These are phyloP conservation scores for Clanis bilineata DNA, from an alignment of 2,888 invertebrate genomes.

Conservation along the genomic window DNA sequence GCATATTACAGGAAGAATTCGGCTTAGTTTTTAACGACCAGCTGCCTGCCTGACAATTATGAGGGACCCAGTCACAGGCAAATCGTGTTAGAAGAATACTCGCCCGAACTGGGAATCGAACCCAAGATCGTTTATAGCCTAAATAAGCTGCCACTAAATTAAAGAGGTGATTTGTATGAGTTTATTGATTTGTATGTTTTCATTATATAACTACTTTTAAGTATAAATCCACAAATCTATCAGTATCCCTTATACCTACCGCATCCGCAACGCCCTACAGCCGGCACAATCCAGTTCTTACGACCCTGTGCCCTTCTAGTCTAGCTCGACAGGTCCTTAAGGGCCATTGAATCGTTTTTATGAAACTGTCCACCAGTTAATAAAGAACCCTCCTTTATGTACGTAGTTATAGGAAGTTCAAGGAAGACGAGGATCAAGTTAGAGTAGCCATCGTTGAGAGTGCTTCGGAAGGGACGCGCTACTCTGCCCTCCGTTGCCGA, in stretches of 20 bases:
- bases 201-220: not conserved
- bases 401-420: conserved; percentile 2
- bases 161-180: too few relatives aligned
- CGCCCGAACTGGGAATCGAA: too few relatives aligned
- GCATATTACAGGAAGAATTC: too few relatives aligned
- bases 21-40: too few relatives aligned
- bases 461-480: conserved; percentile 35
- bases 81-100: too few relatives aligned
- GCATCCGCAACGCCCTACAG: conserved; percentile 15
- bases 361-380: conserved; percentile 51
- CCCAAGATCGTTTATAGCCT: too few relatives aligned
- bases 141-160: too few relatives aligned
- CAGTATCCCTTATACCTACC: not conserved
- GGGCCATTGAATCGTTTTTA: conserved; percentile 66
- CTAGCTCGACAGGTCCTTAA: conserved; percentile 68
- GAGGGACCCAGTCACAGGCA: too few relatives aligned
- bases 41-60: too few relatives aligned
- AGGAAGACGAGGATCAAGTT: conserved; percentile 21
- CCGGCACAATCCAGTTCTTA: conserved; percentile 59
- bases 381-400: conserved; percentile 35
- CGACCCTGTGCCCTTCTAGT: conserved; percentile 73
- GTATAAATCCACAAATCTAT: not conserved
- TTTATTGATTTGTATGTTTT: too few relatives aligned
- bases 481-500: conserved; percentile 39
- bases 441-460: conserved; percentile 27